Conservation (phyloP, 2,888 invertebrate species). For the Synergus gifuensis region DNA sequence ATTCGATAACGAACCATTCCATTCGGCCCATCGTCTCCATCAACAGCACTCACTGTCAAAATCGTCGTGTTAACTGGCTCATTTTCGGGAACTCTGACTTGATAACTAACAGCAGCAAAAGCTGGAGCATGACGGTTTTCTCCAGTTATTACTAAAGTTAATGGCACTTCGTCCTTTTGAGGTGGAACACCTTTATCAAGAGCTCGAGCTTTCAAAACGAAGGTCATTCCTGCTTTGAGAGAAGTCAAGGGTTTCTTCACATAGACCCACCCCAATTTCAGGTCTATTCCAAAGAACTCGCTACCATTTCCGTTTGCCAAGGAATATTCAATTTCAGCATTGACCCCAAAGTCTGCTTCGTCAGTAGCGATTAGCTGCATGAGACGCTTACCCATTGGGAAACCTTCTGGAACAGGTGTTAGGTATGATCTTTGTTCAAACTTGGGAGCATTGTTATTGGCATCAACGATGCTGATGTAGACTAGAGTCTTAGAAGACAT, state of each 20-base stretch:
- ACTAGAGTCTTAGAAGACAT: conserved; percentile 93
- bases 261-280: conserved; percentile 89
- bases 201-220: conserved; percentile 84
- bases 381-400: conserved; percentile 85
- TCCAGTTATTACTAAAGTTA: conserved; percentile 89
- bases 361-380: conserved; percentile 87
- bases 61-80: conserved; percentile 92
- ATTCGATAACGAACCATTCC: conserved; percentile 92
- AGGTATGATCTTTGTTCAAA: conserved; percentile 88
- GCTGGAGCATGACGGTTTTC: conserved; percentile 89
- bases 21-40: conserved; percentile 93
- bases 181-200: conserved; percentile 93
- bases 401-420: conserved; percentile 90
- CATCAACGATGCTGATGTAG: conserved; percentile 93
- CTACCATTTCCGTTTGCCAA: conserved; percentile 88
- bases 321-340: conserved; percentile 91
- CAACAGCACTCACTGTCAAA: conserved; percentile 90
- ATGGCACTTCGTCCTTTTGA: conserved; percentile 86
- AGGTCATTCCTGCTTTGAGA: conserved; percentile 80
- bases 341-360: conserved; percentile 90
- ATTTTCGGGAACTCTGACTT: conserved; percentile 95
- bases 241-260: conserved; percentile 83
- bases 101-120: conserved; percentile 91
- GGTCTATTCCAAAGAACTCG: conserved; percentile 86
- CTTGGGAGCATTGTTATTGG: conserved; percentile 93